These are phyloP conservation scores for Stigmatopora nigra DNA, from an alignment of 2,113 vertebrate genomes.

Conservation along the genomic window DNA sequence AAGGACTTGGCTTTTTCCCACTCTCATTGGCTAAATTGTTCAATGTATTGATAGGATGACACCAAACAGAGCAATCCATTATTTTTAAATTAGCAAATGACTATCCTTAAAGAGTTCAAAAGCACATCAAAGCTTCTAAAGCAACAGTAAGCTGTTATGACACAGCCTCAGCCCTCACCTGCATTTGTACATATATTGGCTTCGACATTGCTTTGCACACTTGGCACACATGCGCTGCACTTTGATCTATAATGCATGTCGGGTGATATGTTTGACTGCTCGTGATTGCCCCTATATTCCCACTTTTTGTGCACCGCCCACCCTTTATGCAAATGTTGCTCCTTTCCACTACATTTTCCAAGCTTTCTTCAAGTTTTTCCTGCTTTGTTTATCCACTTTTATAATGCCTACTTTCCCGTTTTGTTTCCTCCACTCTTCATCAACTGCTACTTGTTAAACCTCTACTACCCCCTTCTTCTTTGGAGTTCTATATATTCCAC, in stretches of 20 bases:
- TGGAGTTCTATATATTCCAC: conserved; percentile 34
- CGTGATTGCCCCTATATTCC: conserved; percentile 27
- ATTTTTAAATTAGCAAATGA: conserved; percentile 17
- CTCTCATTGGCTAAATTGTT: conserved; percentile 41
- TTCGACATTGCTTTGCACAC: conserved; percentile 25
- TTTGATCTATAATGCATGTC: conserved; percentile 59
- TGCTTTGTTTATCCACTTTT: conserved; percentile 8
- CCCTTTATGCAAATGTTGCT: conserved; percentile 14
- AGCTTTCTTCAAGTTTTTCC: conserved; percentile 3
- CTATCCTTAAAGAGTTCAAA: conserved; percentile 2
- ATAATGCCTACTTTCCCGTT: conserved; percentile 1
- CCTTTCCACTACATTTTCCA: conserved; percentile 9
- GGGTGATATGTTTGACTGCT: conserved; percentile 38
- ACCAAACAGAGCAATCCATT: background rate
- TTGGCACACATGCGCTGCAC: conserved; percentile 35
- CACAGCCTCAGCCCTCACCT: conserved; percentile 26
- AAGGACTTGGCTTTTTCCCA: conserved; percentile 37
- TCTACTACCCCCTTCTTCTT: conserved; percentile 9
- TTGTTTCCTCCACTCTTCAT: conserved; percentile 24
- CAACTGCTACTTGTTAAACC: conserved; percentile 43
- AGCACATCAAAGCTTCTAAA: conserved; percentile 16
- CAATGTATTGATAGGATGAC: background rate
- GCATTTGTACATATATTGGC: conserved; percentile 19
- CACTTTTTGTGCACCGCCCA: conserved; percentile 18
- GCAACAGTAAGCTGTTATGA: conserved; percentile 1